A percentile compares a stretch with the other conserved stretches of the same genome.
These are phyloP conservation scores for Mustelus asterias DNA, from an alignment of 2,113 vertebrate species.

Conservation along the genomic window DNA sequence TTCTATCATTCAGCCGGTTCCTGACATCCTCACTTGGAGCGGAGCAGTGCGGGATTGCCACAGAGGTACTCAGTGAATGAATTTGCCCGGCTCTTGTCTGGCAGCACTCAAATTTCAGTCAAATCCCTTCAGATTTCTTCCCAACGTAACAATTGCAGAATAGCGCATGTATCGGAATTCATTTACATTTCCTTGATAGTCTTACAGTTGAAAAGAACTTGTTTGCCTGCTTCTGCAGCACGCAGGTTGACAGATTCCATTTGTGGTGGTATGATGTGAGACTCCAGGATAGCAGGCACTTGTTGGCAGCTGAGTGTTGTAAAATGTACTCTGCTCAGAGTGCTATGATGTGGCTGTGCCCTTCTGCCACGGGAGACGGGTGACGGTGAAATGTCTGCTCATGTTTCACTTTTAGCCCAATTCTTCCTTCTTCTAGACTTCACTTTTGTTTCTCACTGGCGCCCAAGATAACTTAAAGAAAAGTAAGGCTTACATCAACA, in stretches of 20 bases:
- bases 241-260: background rate
- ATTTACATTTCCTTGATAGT: background rate
- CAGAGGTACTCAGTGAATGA: slow-evolving; percentile 1
- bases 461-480: background rate
- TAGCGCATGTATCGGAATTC: background rate
- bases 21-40: background rate
- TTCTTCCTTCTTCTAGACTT: background rate
- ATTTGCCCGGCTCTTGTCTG: background rate
- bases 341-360: background rate
- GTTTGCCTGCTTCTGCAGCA: background rate
- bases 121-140: background rate
- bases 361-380: background rate
- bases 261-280: background rate
- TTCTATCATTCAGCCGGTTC: background rate
- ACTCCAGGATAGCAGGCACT: background rate
- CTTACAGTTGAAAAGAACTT: background rate
- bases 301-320: background rate
- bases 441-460: background rate
- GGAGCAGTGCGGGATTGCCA: background rate
- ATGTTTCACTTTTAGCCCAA: background rate
- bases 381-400: background rate
- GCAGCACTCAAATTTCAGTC: background rate
- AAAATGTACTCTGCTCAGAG: background rate
- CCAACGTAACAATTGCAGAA: background rate
- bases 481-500: too few relatives aligned